A percentile compares a stretch with the other conserved stretches of the same genome.
phyloP scores from a whole-genome alignment of 2,888 invertebrate genomes.

The Drosophila mulleri region DNA sequence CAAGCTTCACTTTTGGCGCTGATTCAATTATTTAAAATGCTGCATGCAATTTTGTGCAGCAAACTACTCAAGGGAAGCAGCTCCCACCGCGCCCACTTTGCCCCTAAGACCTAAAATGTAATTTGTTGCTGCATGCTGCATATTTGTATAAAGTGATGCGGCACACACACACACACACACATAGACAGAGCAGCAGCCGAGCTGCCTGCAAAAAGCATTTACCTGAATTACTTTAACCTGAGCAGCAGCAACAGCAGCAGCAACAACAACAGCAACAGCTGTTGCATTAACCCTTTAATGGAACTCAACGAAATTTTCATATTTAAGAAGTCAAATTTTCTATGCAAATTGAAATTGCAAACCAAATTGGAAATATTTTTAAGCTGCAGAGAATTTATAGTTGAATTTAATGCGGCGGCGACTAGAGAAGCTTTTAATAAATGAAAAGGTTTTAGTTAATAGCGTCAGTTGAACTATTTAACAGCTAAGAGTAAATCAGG shows the following conservation, averaged over 20 bases:
- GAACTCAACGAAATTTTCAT: conserved; percentile 26
- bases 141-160: conserved; percentile 50
- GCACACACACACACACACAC: conserved; percentile 5
- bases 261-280: neutral
- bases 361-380: conserved; percentile 9
- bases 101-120: conserved; percentile 48
- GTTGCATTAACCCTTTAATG: conserved; percentile 50
- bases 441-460: too few species aligned
- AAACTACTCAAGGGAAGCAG: conserved; percentile 37
- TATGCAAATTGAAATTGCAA: conserved; percentile 45
- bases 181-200: conserved; percentile 6
- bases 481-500: neutral
- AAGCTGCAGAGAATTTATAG: neutral
- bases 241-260: conserved; percentile 20
- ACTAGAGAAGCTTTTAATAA: neutral
- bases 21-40: conserved; percentile 72
- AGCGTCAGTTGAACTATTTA: neutral
- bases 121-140: conserved; percentile 64
- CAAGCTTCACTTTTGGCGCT: conserved; percentile 39
- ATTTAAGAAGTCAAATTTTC: conserved; percentile 31
- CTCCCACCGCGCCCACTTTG: neutral
- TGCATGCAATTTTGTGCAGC: conserved; percentile 52
- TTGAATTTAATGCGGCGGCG: neutral
- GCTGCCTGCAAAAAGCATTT: conserved; percentile 38
- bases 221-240: conserved; percentile 53